Percentiles rank a stretch among this genome's conserved stretches.
phyloP scores from a whole-genome alignment of 2,797 vertebrate species.

The Lindbergichthys nudifrons region DNA sequence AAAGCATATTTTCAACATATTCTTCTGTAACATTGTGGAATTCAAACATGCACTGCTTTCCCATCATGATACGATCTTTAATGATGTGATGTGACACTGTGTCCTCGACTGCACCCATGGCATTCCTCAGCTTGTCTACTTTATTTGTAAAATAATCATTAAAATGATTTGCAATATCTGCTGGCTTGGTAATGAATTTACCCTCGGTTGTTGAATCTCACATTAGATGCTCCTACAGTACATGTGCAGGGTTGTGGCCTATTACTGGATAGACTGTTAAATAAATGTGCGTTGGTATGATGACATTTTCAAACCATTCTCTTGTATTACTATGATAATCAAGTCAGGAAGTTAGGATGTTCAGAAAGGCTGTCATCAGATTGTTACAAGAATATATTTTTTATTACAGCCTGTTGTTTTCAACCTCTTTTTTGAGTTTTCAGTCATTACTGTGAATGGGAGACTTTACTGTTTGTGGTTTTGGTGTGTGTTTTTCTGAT shows the following conservation, averaged over 20 bases:
- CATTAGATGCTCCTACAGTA: not conserved
- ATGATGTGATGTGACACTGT: too few relatives aligned
- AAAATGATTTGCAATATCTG: too few relatives aligned
- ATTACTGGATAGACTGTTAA: not conserved
- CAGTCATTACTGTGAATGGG: not conserved
- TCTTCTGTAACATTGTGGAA: too few relatives aligned
- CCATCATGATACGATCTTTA: too few relatives aligned
- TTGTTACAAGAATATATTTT: not conserved
- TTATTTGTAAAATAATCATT: too few relatives aligned
- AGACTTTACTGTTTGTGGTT: not conserved
- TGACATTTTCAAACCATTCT: too few relatives aligned
- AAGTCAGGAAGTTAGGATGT: not conserved
- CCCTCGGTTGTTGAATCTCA: not conserved
- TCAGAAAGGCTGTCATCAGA: not conserved
- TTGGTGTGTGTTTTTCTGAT: not conserved
- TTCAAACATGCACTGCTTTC: too few relatives aligned
- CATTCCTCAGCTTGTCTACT: too few relatives aligned
- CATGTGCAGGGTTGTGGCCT: not conserved
- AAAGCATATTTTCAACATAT: too few relatives aligned
- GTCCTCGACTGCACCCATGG: too few relatives aligned
- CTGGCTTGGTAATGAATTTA: too few relatives aligned
- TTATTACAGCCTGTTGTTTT: not conserved
- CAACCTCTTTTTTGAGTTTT: not conserved
- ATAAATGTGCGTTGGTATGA: not conserved
- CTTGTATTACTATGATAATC: too few relatives aligned